phyloP scores from a whole-genome alignment of 53 echinoderm and acorn worm species.

The Crossaster papposus region DNA sequence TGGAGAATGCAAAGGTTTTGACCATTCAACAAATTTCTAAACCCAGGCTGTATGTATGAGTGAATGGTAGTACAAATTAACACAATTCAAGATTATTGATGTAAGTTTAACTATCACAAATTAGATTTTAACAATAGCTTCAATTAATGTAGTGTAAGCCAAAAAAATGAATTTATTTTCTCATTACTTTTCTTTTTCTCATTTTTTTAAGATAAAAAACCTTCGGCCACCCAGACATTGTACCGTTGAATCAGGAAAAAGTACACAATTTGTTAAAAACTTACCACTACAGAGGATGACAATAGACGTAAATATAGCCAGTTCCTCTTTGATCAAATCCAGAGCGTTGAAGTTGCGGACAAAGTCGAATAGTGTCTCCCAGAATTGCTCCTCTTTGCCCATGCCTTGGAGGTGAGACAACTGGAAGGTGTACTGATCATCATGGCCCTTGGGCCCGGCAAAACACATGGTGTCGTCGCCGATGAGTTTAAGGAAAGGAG shows the following conservation, averaged over 20 bases:
- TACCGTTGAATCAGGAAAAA: no score
- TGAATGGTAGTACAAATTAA: not conserved
- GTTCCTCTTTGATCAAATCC: conserved; percentile 93
- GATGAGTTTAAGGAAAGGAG: conserved; percentile 69
- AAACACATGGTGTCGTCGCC: conserved; percentile 66
- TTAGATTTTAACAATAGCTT: no score
- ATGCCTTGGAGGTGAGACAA: conserved; percentile 75
- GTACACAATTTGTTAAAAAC: not conserved
- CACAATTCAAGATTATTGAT: not conserved
- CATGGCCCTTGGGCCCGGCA: conserved; percentile 55
- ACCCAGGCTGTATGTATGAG: no score
- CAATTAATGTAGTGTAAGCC: no score
- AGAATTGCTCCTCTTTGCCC: conserved; percentile 76
- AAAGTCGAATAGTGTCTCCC: conserved; percentile 85
- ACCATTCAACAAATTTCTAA: not conserved
- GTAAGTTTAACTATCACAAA: no score
- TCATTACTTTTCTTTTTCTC: no score
- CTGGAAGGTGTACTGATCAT: conserved; percentile 69
- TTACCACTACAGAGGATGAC: conserved; percentile 88
- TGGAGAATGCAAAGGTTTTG: not conserved
- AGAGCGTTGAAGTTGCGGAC: conserved; percentile 85
- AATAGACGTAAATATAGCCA: conserved; percentile 88
- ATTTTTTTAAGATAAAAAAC: no score
- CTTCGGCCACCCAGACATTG: no score
- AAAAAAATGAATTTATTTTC: no score